phyloP scores from a whole-genome alignment of 2,888 invertebrate species.

The Mantis religiosa region DNA sequence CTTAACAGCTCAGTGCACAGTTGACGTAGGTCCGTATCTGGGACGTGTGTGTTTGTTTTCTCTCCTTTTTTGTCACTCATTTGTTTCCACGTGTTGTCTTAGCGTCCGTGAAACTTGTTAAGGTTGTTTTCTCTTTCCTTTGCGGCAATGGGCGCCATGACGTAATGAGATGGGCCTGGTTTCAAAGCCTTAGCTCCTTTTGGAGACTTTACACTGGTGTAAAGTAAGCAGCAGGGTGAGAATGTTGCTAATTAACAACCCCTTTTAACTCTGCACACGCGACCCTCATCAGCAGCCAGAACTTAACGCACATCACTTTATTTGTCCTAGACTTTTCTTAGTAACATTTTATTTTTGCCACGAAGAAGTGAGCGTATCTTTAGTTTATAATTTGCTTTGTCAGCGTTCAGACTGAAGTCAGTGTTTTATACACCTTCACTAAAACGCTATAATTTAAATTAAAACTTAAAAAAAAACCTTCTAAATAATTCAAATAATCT shows the following conservation, averaged over 20 bases:
- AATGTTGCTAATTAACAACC: not conserved
- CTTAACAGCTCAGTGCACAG: not conserved
- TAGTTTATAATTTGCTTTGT: too few species aligned
- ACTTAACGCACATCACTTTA: not conserved
- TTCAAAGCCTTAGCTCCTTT: not conserved
- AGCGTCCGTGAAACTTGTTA: not conserved
- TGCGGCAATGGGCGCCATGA: not conserved
- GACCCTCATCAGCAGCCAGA: not conserved
- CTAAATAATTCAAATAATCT: too few species aligned
- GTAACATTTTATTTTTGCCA: too few species aligned
- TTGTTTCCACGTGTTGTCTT: not conserved
- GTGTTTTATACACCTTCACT: too few species aligned
- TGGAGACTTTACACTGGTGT: not conserved
- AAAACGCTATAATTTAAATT: too few species aligned
- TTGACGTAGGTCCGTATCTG: not conserved
- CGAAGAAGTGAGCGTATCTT: too few species aligned
- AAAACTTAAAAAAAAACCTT: too few species aligned
- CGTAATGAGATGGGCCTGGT: not conserved
- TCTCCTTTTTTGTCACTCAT: not conserved
- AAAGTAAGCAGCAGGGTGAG: not conserved
- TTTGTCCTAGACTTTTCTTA: too few species aligned
- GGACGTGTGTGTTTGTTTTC: not conserved
- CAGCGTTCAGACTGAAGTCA: too few species aligned
- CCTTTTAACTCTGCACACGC: not conserved
- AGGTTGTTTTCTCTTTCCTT: not conserved